Conservation (phyloP, 2,113 vertebrate genomes). For the Pseudorasbora parva region DNA sequence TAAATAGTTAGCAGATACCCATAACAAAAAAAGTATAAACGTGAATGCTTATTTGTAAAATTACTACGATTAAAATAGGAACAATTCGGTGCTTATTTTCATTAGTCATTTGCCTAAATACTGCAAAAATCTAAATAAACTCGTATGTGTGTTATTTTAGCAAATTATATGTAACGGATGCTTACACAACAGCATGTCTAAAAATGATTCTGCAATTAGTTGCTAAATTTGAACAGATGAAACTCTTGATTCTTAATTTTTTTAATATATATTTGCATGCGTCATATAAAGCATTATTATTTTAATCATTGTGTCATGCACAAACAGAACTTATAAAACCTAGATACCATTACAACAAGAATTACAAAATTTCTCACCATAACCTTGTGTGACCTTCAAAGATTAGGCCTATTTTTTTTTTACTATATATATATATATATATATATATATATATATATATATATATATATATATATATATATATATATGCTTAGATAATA, state of each 20-base stretch:
- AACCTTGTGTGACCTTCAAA: constrained; percentile 17
- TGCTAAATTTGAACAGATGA: neutral
- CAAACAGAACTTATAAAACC: neutral
- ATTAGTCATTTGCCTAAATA: neutral
- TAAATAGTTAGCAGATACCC: neutral
- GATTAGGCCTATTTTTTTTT: neutral
- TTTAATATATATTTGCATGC: neutral
- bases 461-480: neutral
- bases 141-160: neutral
- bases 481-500: neutral
- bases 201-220: neutral
- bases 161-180: neutral
- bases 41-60: neutral
- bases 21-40: neutral
- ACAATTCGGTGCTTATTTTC: neutral
- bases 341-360: neutral
- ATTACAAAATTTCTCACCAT: neutral
- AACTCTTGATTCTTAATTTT: neutral
- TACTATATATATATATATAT: too few species aligned
- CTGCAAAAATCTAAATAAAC: neutral
- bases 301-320: neutral
- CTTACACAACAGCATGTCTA: neutral
- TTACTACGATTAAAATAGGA: neutral
- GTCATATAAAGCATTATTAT: neutral
- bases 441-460: too few species aligned